Evolutionary conservation across 2,113 vertebrate species (phyloP), one percentile per base, ranked within the genome.

Genomic region (Eira barbara): DNA sequence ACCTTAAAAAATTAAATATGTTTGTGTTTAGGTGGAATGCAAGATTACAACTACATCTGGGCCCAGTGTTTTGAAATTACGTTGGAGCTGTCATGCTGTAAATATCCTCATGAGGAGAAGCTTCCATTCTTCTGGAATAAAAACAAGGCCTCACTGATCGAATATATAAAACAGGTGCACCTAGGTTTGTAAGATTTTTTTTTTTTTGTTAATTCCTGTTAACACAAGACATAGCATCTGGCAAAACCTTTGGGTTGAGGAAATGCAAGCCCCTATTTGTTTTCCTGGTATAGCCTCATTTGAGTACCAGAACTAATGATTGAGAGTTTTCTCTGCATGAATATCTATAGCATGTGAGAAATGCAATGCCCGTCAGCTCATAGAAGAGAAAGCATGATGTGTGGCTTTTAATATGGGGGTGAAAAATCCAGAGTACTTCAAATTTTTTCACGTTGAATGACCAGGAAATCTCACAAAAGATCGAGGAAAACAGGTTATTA

Each of bases 41-140:
- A 99, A 98, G 99, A 99, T 98, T 99, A 99, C 97, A 99, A 99
- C 98, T 99, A 99, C 1, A 79, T 99, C 97, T 99, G 99, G 99
- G 99, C 98, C 91, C 99, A 99, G 90, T 99, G 99, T 98, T 98
- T 99, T 95, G 99, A 99, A 98, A 98, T 99, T 82, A 99, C 99
- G 0, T 78, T 99, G 97, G 99, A 99, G 85, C 63, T 99, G 94
- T 99, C 99, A 0, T 99, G 99, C 98, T 99, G 99, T 89, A 99
- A 99, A 99, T 99, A 99, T 79, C 99, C 99, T 97, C 98, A 98
- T 3, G 98, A 78, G 87, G 27, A 94, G 0, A 93, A 99, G 49
- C 99, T 99, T 94, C 98, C 98, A 31, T 90, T 93, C 34, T 98
- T 99, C 95, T 99, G 99, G 99, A 97, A 76, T 7, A 99, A 99